Conservation (phyloP, 2,113 vertebrate genomes). For the Callipepla californica region DNA sequence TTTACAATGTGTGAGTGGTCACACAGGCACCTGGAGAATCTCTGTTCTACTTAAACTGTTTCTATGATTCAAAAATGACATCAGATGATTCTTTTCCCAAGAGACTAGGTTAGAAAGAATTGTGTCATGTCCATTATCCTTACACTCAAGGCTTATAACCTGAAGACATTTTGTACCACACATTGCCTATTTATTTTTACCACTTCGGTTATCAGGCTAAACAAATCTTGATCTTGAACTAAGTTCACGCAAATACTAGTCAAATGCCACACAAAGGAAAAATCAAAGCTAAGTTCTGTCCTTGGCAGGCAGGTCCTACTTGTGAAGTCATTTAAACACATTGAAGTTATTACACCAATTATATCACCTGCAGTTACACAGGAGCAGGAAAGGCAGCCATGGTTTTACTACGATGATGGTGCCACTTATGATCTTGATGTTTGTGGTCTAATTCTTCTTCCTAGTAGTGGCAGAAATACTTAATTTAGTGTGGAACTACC, state of each 20-base stretch:
- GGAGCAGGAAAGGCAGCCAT: background rate
- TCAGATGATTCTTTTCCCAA: background rate
- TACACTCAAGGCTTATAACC: background rate
- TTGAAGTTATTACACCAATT: background rate
- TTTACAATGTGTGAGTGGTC: background rate
- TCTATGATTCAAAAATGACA: background rate
- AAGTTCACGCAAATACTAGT: background rate
- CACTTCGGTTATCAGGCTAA: background rate
- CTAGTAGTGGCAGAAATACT: background rate
- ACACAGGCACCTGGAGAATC: background rate
- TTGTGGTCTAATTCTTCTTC: rapidly evolving
- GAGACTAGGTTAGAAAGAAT: background rate
- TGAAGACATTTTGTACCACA: background rate
- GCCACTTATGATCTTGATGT: background rate
- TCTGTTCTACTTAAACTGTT: background rate
- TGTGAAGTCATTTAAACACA: background rate
- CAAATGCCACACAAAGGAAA: background rate
- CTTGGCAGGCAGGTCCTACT: rapidly evolving
- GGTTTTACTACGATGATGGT: background rate
- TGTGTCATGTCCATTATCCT: no score
- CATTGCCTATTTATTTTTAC: background rate
- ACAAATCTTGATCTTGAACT: background rate
- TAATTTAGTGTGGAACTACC: background rate
- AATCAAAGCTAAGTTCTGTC: background rate
- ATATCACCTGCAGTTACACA: background rate